Conservation (phyloP, 1,140 invertebrate genomes). For the Drosophila busckii region DNA sequence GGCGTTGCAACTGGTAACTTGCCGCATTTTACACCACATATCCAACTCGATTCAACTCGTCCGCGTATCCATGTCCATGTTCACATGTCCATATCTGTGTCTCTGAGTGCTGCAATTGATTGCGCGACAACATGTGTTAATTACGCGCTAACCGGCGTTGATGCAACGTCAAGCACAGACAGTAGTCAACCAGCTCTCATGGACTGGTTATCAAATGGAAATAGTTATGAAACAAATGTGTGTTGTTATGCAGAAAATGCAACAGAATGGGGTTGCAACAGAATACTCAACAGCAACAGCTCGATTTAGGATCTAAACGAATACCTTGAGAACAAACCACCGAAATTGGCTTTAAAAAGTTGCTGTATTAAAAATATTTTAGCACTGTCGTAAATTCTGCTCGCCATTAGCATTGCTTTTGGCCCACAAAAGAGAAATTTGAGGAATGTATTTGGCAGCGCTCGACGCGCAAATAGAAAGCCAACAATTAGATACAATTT, state of each 20-base stretch:
- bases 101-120: conserved; percentile 68
- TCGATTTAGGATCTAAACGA: conserved; percentile 5
- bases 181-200: conserved; percentile 4
- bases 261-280: background rate
- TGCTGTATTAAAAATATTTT: conserved; percentile 15
- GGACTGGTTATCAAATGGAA: conserved; percentile 39
- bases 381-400: conserved; percentile 17
- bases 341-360: conserved; percentile 29
- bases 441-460: conserved; percentile 27
- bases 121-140: conserved; percentile 74
- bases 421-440: conserved; percentile 65
- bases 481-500: conserved; percentile 65
- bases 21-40: conserved; percentile 57
- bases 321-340: conserved; percentile 40
- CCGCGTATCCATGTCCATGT: conserved; percentile 45
- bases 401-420: conserved; percentile 54
- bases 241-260: background rate
- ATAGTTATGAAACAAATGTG: conserved; percentile 18
- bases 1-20: conserved; percentile 10
- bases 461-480: conserved; percentile 60
- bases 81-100: conserved; percentile 35
- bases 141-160: conserved; percentile 66
- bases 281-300: background rate
- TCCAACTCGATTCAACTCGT: conserved; percentile 48
- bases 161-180: conserved; percentile 44